phyloP scores from a whole-genome alignment of 2,888 invertebrate genomes.

The Thalpophila matura region DNA sequence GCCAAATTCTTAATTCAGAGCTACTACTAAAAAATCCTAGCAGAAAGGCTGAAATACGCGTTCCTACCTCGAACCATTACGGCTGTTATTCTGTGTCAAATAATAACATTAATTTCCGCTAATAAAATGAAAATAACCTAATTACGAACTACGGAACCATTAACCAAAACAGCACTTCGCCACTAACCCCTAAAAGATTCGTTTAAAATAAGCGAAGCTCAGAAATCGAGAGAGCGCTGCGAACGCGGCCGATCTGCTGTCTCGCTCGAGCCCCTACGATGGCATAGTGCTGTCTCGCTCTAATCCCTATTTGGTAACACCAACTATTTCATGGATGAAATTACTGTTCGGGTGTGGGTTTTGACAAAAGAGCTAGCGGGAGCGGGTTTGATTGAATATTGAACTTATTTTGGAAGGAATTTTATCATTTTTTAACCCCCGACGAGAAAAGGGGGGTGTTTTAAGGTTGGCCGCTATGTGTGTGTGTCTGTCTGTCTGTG shows the following conservation, averaged over 20 bases:
- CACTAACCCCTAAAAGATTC: constrained; percentile 67
- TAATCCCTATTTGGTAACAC: constrained; percentile 90
- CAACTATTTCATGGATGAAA: constrained; percentile 91
- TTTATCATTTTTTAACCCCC: too few species aligned
- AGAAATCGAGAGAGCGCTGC: constrained; percentile 81
- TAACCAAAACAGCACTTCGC: constrained; percentile 12
- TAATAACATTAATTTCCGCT: too few species aligned
- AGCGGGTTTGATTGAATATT: constrained; percentile 36
- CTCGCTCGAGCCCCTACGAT: constrained; percentile 70
- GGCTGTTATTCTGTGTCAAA: too few species aligned
- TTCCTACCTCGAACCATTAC: too few species aligned
- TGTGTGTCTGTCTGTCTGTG: too few species aligned
- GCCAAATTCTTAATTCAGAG: too few species aligned
- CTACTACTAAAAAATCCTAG: too few species aligned
- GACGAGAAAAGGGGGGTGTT: too few species aligned
- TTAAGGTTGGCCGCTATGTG: too few species aligned
- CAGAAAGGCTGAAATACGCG: too few species aligned
- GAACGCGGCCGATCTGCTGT: constrained; percentile 56
- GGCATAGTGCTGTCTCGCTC: constrained; percentile 75
- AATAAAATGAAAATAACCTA: constrained; percentile 1
- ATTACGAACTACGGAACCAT: constrained; percentile 43
- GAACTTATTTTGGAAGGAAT: not conserved
- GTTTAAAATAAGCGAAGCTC: constrained; percentile 75
- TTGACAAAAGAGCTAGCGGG: constrained; percentile 64
- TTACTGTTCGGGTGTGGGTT: constrained; percentile 77